These are phyloP conservation scores for Sclerurus mexicanus DNA, from an alignment of 2,113 vertebrate species.

Conservation along the genomic window DNA sequence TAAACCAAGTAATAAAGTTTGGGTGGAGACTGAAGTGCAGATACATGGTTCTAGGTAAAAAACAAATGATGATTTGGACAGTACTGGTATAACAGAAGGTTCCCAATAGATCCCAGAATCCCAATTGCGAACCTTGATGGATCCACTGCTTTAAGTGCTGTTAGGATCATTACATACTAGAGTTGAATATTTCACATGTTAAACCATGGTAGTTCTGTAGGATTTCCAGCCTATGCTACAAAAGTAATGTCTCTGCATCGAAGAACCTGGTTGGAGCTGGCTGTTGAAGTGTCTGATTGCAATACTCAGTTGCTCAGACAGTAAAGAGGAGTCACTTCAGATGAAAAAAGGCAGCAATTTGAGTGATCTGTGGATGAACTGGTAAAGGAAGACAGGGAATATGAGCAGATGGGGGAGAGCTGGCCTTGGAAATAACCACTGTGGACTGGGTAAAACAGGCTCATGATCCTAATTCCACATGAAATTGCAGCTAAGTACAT, in stretches of 20 bases:
- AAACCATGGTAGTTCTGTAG: background rate
- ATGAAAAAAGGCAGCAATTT: background rate
- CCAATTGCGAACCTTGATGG: background rate
- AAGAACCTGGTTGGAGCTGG: background rate
- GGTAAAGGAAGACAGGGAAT: background rate
- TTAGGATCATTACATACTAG: background rate
- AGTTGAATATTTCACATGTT: background rate
- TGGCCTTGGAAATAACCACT: background rate
- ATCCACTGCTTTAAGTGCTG: background rate
- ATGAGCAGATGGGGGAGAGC: background rate
- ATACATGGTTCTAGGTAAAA: background rate
- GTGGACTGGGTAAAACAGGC: background rate
- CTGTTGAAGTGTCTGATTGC: background rate
- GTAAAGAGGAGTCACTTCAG: background rate
- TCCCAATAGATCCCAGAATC: background rate
- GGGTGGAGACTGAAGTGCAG: background rate
- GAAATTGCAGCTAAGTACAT: background rate
- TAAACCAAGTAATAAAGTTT: slow-evolving; percentile 30
- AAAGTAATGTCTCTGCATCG: background rate
- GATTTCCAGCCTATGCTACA: background rate
- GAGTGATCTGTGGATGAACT: background rate
- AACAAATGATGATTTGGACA: background rate
- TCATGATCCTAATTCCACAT: background rate
- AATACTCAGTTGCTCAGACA: background rate
- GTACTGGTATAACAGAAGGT: background rate